phyloP scores from a whole-genome alignment of 2,888 invertebrate species.

The Phortica okadai region DNA sequence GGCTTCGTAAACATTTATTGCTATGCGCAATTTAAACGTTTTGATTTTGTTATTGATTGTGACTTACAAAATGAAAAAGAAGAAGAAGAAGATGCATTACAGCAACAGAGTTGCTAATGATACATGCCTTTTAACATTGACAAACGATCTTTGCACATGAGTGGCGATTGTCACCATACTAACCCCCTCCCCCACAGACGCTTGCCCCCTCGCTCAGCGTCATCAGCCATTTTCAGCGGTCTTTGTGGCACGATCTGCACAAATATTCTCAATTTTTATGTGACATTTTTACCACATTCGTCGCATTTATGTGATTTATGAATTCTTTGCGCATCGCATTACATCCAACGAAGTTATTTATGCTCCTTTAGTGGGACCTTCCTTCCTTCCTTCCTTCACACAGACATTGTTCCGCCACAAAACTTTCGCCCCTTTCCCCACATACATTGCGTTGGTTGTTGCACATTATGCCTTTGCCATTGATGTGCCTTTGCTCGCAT shows the following conservation, averaged over 20 bases:
- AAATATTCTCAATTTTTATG: slow-evolving; percentile 23
- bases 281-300: slow-evolving; percentile 32
- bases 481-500: not conserved
- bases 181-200: not conserved
- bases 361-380: not conserved
- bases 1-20: not conserved
- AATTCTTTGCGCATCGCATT: slow-evolving; percentile 31
- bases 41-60: not conserved
- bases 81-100: too few species aligned
- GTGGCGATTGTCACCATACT: not conserved
- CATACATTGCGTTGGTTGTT: not conserved
- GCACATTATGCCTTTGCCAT: not conserved
- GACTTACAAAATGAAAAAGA: too few species aligned
- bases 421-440: not conserved
- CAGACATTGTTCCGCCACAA: not conserved
- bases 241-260: slow-evolving; percentile 9
- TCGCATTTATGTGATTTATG: slow-evolving; percentile 48
- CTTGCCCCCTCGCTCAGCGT: too few species aligned
- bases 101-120: slow-evolving; percentile 46
- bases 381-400: not conserved
- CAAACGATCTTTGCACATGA: slow-evolving; percentile 44
- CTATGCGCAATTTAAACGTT: too few species aligned
- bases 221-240: not conserved
- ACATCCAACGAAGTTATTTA: slow-evolving; percentile 13
- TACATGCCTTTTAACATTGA: slow-evolving; percentile 45